These are phyloP conservation scores for Lycaena phlaeas DNA, from an alignment of 2,888 invertebrate species.

Conservation along the genomic window DNA sequence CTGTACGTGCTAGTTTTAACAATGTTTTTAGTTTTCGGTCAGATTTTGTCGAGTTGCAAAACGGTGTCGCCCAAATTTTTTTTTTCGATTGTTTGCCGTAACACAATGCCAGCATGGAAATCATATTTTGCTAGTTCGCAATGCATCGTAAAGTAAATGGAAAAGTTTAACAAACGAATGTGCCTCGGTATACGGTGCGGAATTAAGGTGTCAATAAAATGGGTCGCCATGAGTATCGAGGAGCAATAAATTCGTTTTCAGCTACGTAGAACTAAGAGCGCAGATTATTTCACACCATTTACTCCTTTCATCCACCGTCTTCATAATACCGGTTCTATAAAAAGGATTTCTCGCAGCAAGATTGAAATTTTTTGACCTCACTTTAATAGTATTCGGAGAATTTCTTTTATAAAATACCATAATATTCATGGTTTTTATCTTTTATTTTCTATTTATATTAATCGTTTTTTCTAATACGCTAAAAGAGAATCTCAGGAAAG, in stretches of 20 bases:
- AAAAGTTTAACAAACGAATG: slow-evolving; percentile 16
- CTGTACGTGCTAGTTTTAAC: slow-evolving; percentile 51
- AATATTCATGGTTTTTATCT: slow-evolving; percentile 11
- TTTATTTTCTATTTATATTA: slow-evolving; percentile 12
- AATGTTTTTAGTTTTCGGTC: slow-evolving; percentile 37
- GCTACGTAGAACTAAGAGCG: slow-evolving; percentile 65
- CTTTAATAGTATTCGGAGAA: slow-evolving; percentile 43
- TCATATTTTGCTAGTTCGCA: slow-evolving; percentile 15
- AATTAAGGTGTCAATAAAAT: slow-evolving; percentile 56
- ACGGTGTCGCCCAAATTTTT: slow-evolving; percentile 9
- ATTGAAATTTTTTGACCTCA: slow-evolving; percentile 51
- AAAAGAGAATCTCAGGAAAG: no score
- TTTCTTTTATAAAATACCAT: slow-evolving; percentile 15
- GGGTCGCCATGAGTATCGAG: slow-evolving; percentile 46
- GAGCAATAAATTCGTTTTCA: slow-evolving; percentile 66
- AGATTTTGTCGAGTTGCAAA: slow-evolving; percentile 20
- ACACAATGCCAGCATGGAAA: slow-evolving; percentile 15
- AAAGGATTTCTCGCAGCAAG: slow-evolving; percentile 48
- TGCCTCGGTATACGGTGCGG: slow-evolving; percentile 24
- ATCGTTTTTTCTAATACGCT: no score
- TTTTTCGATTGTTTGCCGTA: slow-evolving; percentile 25
- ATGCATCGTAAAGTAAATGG: slow-evolving; percentile 12
- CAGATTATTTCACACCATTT: slow-evolving; percentile 70
- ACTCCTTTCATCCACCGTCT: slow-evolving; percentile 64
- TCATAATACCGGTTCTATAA: slow-evolving; percentile 55